A percentile compares a stretch with the other conserved stretches of the same genome.
phyloP scores from a whole-genome alignment of 1,140 invertebrate species.

The Drosophila sulfurigaster region DNA sequence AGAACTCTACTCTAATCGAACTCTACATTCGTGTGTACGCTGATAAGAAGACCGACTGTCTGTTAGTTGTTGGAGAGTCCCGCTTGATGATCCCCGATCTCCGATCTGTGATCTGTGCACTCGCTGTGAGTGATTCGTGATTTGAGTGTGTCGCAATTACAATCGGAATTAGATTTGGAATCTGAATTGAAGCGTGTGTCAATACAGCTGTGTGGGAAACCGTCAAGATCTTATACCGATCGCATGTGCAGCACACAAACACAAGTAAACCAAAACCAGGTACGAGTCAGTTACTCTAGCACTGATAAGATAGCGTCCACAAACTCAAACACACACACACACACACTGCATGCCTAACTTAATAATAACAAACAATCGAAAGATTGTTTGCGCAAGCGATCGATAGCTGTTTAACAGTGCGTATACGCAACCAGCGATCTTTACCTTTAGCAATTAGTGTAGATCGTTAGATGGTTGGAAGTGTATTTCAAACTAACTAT shows the following conservation, averaged over 20 bases:
- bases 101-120: neutral
- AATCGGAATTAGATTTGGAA: neutral
- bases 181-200: slow-evolving; percentile 17
- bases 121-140: neutral
- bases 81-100: neutral
- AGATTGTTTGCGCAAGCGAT: slow-evolving; percentile 15
- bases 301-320: slow-evolving; percentile 46
- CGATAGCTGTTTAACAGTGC: slow-evolving; percentile 10
- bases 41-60: slow-evolving; percentile 36
- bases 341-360: neutral
- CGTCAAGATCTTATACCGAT: slow-evolving; percentile 11
- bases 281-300: slow-evolving; percentile 12
- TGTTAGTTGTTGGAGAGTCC: neutral
- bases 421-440: slow-evolving; percentile 26
- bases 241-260: slow-evolving; percentile 41
- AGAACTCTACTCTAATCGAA: too few relatives aligned
- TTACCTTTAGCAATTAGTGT: neutral
- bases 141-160: neutral
- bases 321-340: neutral
- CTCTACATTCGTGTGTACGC: neutral
- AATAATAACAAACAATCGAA: neutral
- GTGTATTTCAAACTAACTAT: too few relatives aligned
- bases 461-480: too few relatives aligned
- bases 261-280: slow-evolving; percentile 19
- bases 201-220: slow-evolving; percentile 31